Evolutionary conservation across 2,113 vertebrate genomes (phyloP).

Genomic region (Pelecanoides urinatrix): DNA sequence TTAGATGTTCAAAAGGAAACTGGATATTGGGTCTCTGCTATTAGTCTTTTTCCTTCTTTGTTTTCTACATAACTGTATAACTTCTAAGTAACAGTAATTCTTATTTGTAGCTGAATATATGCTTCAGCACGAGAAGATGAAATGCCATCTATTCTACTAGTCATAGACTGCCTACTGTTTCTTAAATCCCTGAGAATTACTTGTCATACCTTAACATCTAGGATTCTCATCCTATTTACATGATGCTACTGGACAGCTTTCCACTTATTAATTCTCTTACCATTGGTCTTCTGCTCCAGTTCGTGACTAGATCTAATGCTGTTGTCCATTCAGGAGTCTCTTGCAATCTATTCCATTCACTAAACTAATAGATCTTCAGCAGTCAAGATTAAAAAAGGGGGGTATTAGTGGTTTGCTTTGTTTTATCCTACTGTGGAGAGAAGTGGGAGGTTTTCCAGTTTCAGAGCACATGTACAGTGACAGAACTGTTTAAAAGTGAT

Average conservation of each 20-base stretch:
- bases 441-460: neutral
- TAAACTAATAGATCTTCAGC: neutral
- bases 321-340: neutral
- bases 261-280: neutral
- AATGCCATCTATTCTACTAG: neutral
- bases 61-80: neutral
- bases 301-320: constrained; percentile 7
- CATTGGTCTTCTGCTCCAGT: constrained; percentile 48
- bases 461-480: neutral
- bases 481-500: neutral
- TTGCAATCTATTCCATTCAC: neutral
- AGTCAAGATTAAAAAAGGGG: neutral
- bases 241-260: constrained; percentile 30
- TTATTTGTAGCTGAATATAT: neutral
- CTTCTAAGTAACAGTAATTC: neutral
- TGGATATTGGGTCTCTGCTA: neutral
- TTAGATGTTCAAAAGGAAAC: neutral
- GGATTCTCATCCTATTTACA: neutral
- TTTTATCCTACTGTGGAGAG: neutral
- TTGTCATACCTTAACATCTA: neutral
- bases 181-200: neutral
- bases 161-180: neutral
- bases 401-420: neutral
- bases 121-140: neutral
- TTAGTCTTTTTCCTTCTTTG: neutral